phyloP scores from a whole-genome alignment of 1,140 invertebrate genomes.

The Luehdorfia chinensis region DNA sequence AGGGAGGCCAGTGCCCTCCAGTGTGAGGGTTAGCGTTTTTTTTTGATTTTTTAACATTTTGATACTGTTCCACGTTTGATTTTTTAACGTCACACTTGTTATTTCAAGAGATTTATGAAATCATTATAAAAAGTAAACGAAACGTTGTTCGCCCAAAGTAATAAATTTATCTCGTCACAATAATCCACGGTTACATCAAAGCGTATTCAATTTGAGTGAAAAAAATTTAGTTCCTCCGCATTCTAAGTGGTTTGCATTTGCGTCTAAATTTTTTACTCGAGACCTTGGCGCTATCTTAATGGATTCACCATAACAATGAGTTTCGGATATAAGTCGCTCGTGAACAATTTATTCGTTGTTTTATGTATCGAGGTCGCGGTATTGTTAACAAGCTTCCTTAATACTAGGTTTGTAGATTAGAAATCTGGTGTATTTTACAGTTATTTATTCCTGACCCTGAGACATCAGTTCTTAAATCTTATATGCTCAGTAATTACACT shows the following conservation, averaged over 20 bases:
- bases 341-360: slow-evolving; percentile 33
- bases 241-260: slow-evolving; percentile 13
- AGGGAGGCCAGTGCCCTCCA: slow-evolving; percentile 1
- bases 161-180: too few species aligned
- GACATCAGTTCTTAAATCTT: too few species aligned
- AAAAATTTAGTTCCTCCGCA: not conserved
- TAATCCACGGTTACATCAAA: too few species aligned
- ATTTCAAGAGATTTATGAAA: too few species aligned
- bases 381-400: slow-evolving; percentile 12
- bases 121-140: too few species aligned
- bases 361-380: slow-evolving; percentile 24
- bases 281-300: slow-evolving; percentile 42
- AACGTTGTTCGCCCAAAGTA: too few species aligned
- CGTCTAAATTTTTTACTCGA: slow-evolving; percentile 19
- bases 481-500: too few species aligned
- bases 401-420: slow-evolving; percentile 11
- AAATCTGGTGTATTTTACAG: slow-evolving; percentile 10
- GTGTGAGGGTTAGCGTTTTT: not conserved
- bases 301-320: slow-evolving; percentile 42
- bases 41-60: not conserved
- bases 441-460: too few species aligned
- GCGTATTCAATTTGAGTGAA: not conserved
- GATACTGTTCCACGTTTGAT: not conserved
- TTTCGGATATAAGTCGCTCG: slow-evolving; percentile 31
- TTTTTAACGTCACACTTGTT: too few species aligned